phyloP scores from a whole-genome alignment of 30 jellyfish, hydroid and myxozoan genomes.

The Catostylus mosaicus region DNA sequence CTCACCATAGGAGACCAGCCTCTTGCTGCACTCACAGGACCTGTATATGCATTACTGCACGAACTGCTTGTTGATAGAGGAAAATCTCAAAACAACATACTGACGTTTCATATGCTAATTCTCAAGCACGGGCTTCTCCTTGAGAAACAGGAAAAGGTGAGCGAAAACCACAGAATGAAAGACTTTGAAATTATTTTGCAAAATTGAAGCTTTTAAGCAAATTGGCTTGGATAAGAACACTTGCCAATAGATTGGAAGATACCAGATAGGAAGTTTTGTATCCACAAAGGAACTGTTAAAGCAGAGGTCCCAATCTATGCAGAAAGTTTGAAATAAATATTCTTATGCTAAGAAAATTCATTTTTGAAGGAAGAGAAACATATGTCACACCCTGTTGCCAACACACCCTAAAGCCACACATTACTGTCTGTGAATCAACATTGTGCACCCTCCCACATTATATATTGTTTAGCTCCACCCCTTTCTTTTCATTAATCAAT shows the following conservation, averaged over 20 bases:
- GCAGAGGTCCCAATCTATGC: no score
- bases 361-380: no score
- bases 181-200: not conserved
- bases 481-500: no score
- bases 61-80: constrained; percentile 41
- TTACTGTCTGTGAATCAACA: no score
- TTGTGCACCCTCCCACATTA: no score
- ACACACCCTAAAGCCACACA: no score
- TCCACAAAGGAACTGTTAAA: no score
- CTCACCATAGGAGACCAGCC: constrained; percentile 44
- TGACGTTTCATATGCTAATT: constrained; percentile 39
- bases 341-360: no score
- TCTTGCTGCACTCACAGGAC: constrained; percentile 51
- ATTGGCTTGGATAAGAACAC: not conserved
- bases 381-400: no score
- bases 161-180: not conserved
- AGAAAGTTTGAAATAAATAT: no score
- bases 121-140: constrained; percentile 42
- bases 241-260: not conserved
- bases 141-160: constrained; percentile 38
- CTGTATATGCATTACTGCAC: constrained; percentile 58
- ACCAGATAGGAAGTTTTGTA: not conserved
- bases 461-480: no score
- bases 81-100: constrained; percentile 15
- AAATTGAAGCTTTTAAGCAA: not conserved